Base-by-base conservation (phyloP, 2,888 invertebrate genomes). In the Ophonus ardosiacus region DNA sequence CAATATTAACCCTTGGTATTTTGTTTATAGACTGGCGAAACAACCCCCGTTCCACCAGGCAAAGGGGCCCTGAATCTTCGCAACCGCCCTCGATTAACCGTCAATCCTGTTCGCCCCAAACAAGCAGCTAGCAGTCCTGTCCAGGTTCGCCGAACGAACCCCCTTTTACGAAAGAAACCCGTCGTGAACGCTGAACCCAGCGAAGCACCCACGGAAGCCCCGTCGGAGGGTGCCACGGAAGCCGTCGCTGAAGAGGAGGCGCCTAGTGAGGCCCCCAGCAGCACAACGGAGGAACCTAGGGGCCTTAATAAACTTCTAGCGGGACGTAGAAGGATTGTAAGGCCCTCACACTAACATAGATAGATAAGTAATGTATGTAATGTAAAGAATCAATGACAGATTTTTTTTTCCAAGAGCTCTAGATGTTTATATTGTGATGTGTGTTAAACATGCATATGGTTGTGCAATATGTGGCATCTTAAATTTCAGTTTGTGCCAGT, bases 281-380 rank as follows among this genome's bases (percentile, higher is more conserved):
- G 88, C 13, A 91, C 91, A 18, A 91, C 91, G 0, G 91, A 91
- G 87, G 91, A 91, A 84, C 93, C 95, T 40, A 92, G 94, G 86
- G 95, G 95, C 0, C 91, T 95, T 0, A 93, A 93, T 88, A 95
- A 96, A 57, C 92, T 96, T 43, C 92, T 96, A 74, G 95, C 95
- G 1, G 94, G 95, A 71, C 92, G 96, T 87, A 93, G 94, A 89
- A 94, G 96, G 89, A 92, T 96, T 88, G 93, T 94, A 38, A n/a
- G 78, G 38, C 76, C 78, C 4, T 51, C 51, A 24, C 43, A 63
- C 61, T 84, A 57, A 84, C 43, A 57, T 68, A 84, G 31, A 83
- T 57, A 38, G 61, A 18, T 84, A 84, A 84, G 74, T 76, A 76
- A 76, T 63, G 61, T 84, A 84, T 84, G 83, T 84, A 84, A 84